phyloP scores from a whole-genome alignment of 2,797 vertebrate species.

The Xiphorhynchus erythropygius region DNA sequence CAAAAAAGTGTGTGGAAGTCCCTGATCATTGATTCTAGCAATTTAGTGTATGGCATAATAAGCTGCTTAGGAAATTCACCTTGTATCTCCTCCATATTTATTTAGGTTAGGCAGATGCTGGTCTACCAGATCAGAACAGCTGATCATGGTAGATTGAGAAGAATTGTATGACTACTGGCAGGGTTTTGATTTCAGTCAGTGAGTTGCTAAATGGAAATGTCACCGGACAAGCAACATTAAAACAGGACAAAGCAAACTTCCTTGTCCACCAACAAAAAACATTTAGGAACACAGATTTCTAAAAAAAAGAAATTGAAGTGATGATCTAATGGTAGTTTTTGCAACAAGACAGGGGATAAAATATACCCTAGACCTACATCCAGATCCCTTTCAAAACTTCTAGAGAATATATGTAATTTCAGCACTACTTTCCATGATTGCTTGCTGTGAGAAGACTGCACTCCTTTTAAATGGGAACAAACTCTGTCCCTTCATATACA shows the following conservation, averaged over 20 bases:
- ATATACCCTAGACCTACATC: background rate
- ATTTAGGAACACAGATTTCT: background rate
- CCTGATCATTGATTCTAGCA: background rate
- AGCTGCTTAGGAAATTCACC: background rate
- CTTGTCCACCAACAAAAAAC: background rate
- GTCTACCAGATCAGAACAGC: background rate
- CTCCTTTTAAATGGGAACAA: conserved; percentile 22
- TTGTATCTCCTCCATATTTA: background rate
- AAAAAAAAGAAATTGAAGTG: background rate
- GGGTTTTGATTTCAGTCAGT: background rate
- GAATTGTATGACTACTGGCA: background rate
- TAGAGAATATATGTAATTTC: background rate
- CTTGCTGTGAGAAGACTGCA: background rate
- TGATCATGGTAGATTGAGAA: background rate
- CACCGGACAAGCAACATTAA: background rate
- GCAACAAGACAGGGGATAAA: background rate
- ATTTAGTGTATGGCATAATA: background rate
- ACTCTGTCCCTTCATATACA: background rate
- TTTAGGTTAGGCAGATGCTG: background rate
- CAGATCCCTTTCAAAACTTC: background rate
- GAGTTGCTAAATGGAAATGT: background rate
- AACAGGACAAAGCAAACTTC: background rate
- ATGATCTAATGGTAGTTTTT: background rate
- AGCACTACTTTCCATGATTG: background rate
- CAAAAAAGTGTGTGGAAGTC: rapidly evolving